A percentile compares a stretch with the other conserved stretches of the same genome.
These are phyloP conservation scores for Eueides isabella DNA, from an alignment of 1,140 invertebrate species.

Conservation along the genomic window DNA sequence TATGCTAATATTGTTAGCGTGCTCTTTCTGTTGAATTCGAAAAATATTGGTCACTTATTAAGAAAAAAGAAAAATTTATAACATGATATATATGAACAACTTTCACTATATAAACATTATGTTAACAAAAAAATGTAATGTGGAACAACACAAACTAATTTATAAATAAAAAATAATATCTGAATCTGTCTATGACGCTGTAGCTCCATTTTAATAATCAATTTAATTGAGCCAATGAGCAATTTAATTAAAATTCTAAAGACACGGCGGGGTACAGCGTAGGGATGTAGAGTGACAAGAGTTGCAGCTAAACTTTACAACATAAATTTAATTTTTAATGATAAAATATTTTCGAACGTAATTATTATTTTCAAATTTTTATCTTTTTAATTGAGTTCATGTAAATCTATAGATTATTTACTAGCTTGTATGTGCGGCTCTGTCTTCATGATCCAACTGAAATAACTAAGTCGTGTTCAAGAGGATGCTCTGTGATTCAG, in stretches of 20 bases:
- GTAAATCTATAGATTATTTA: too few species aligned
- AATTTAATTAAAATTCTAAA: conserved; percentile 76
- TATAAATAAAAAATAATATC: neutral
- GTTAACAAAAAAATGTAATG: too few species aligned
- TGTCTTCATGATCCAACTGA: too few species aligned
- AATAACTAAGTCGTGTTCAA: too few species aligned
- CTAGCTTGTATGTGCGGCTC: too few species aligned
- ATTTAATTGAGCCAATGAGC: conserved; percentile 74
- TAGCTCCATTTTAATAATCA: conserved; percentile 58
- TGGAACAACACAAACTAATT: too few species aligned
- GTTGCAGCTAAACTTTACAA: conserved; percentile 35
- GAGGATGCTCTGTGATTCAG: too few species aligned
- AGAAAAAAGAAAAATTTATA: neutral
- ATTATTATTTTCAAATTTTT: too few species aligned
- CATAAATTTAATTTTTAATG: neutral
- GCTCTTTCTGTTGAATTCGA: neutral
- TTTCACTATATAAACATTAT: too few species aligned
- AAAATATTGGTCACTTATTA: too few species aligned
- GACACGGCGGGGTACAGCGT: conserved; percentile 49
- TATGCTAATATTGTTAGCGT: neutral
- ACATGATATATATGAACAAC: neutral
- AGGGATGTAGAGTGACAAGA: conserved; percentile 41
- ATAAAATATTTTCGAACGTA: too few species aligned
- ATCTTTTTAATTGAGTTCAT: too few species aligned
- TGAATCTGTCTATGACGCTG: conserved; percentile 28